Conservation (phyloP, 2,888 invertebrate genomes). For the Pollenia griseotomentosa region DNA sequence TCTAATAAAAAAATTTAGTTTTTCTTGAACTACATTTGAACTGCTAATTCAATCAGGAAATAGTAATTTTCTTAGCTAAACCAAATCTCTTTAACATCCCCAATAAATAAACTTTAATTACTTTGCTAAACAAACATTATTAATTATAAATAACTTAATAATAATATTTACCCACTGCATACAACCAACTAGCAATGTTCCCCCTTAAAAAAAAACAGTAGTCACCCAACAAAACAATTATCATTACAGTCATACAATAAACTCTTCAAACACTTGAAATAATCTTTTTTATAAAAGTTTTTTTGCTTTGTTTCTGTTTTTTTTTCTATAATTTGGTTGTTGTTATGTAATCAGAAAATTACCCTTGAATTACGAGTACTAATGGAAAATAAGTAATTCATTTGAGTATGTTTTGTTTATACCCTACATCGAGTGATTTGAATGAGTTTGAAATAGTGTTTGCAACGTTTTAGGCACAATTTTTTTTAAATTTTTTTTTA, state of each 20-base stretch:
- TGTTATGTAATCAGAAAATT: slow-evolving; percentile 69
- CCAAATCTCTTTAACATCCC: slow-evolving; percentile 3
- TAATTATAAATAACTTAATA: slow-evolving; percentile 69
- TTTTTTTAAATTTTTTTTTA: too few species aligned
- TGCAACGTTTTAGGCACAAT: too few species aligned
- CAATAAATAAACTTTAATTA: slow-evolving; percentile 45
- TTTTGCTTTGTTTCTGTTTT: background rate
- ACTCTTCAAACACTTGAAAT: slow-evolving; percentile 53
- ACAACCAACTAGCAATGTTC: background rate
- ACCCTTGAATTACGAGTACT: slow-evolving; percentile 64
- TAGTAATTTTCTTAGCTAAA: background rate
- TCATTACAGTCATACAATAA: slow-evolving; percentile 44
- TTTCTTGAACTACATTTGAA: background rate
- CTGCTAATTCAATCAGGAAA: slow-evolving; percentile 15
- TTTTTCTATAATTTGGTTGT: slow-evolving; percentile 30
- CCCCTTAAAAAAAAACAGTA: background rate
- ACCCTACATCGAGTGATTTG: too few species aligned
- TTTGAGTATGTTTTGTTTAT: background rate
- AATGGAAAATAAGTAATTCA: slow-evolving; percentile 35
- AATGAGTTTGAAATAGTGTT: too few species aligned
- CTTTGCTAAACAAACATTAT: slow-evolving; percentile 63
- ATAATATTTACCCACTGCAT: slow-evolving; percentile 48
- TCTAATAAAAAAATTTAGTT: background rate
- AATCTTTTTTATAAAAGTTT: slow-evolving; percentile 50
- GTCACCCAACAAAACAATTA: slow-evolving; percentile 34